Evolutionary conservation across 2,113 vertebrate genomes (phyloP), one percentile per base, ranked within the genome.

Genomic region (Cyanoderma ruficeps): DNA sequence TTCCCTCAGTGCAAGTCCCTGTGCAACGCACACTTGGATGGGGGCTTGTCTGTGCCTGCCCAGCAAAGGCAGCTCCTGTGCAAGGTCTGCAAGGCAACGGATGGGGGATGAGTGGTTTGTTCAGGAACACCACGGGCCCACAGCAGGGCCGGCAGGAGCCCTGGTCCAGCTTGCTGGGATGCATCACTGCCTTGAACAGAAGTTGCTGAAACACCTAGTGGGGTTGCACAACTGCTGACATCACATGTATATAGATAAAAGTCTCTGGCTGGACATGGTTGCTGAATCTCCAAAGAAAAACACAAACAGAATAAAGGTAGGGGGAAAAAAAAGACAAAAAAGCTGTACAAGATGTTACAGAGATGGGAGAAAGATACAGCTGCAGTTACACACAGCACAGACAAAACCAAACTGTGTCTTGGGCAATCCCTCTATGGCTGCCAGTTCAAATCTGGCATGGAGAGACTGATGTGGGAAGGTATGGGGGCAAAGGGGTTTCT

Each of bases 81-180:
- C 31, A 17, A 17, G 15, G 22, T 46, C 31, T 6, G 1, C 4
- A 4, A 31, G 16, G 56, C 42, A 44, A 30, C 18, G 14, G 53
- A 8, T 47, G 49, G 6, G 9, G 18, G 11, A 30, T 1, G 5
- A 44, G 6, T 30, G 22, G 5, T n/a, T 83, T 79, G 22, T 31
- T 37, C 15, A 68, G 49, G 35, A 8, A 3, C 9, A 1, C 11
- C 10, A 5, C 13, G 15, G 83, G 6, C 69, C 21, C 16, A 15
- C 2, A 33, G 27, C 2, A 21, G 11, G 9, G 17, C 61, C 75
- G 47, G 35, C 67, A 71, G 83, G 35, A 83, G 31, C 8, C 33
- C 27, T 0, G 5, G 30, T 24, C n/a, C 41, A 13, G 41, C 49
- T 55, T 0, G 0, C 16, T 7, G 6, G 21, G 23, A 18, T 42